These are phyloP conservation scores for Acleris sparsana DNA, from an alignment of 2,888 invertebrate genomes.

Conservation along the genomic window DNA sequence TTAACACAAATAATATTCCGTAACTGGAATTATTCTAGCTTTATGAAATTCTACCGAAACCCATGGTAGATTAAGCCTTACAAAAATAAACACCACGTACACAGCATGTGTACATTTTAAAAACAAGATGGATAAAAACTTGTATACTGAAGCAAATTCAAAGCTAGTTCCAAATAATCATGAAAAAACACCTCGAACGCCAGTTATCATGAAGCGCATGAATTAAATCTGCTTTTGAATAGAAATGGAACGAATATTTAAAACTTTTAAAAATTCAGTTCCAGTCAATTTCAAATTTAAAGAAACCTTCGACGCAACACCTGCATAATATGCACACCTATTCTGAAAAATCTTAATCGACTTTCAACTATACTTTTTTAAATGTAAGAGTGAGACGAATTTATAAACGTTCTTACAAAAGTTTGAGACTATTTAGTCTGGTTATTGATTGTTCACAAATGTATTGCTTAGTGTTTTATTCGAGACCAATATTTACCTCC, in stretches of 20 bases:
- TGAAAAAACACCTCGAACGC: constrained; percentile 2
- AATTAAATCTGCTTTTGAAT: constrained; percentile 5
- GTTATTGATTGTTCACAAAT: too few species aligned
- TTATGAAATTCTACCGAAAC: too few species aligned
- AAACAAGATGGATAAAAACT: too few species aligned
- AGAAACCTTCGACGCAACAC: constrained; percentile 4
- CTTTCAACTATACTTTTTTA: not conserved
- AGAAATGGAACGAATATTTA: not conserved
- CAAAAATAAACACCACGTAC: too few species aligned
- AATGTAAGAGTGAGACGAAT: not conserved
- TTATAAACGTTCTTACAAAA: not conserved
- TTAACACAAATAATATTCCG: too few species aligned
- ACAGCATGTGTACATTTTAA: too few species aligned
- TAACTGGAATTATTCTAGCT: too few species aligned
- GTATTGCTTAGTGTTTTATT: fast-evolving
- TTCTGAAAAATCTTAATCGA: not conserved
- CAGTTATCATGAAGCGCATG: not conserved
- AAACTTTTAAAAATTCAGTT: constrained; percentile 18
- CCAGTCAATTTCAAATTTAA: constrained; percentile 12
- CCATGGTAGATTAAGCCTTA: too few species aligned
- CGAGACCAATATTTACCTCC: too few species aligned
- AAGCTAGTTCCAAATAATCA: too few species aligned
- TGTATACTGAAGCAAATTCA: too few species aligned
- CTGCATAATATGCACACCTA: constrained; percentile 8
- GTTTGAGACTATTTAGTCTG: not conserved